Evolutionary conservation across 2,797 vertebrate genomes (phyloP), one percentile per base, ranked within the genome.

Genomic region (Phylloscopus collybita): DNA sequence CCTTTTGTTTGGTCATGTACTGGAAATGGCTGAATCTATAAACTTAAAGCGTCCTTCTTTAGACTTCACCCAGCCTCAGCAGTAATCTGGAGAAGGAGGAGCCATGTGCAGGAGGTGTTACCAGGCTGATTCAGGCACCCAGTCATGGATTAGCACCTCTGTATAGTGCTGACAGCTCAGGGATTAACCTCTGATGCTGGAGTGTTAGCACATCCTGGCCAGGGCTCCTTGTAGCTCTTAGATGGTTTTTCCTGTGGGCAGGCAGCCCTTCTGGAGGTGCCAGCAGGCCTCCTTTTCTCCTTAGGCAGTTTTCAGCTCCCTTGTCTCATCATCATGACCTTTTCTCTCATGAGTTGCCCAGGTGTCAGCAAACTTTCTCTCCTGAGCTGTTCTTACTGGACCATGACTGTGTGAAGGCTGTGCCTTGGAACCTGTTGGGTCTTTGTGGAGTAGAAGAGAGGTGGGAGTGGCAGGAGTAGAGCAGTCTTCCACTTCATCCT

Each of bases 101-200:
- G 67, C 78, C 49, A 5, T 16, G 40, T 72, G 62, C 50, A 90
- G 47, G 69, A 73, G 71, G 53, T 59, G 64, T 88, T 89, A 65
- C 8, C 51, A 74, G 74, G 34, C 76, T 79, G 44, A 27, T 5
- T 88, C 44, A 75, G 74, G 80, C 80, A 76, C 26, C n/a, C 0
- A 0, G 62, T 59, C 66, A 16, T 60, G 76, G 91, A 94, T 97
- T 96, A 94, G 56, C 73, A 83, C 81, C 69, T 95, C 65, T 85
- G 57, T 72, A 66, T 26, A 27, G 75, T 66, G 76, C 80, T 90
- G 92, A 86, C 90, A 95, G 76, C 81, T 44, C 6, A 0, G 21
- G 66, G 76, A 95, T 96, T 97, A 95, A 95, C 73, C 76, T 95
- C 69, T 93, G 62, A 65, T 80, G 75, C 61, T 49, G 49, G 36